A percentile compares a stretch with the other conserved stretches of the same genome.
Conservation (phyloP, 2,113 vertebrate genomes). For the cattle (Bos taurus) region DNA sequence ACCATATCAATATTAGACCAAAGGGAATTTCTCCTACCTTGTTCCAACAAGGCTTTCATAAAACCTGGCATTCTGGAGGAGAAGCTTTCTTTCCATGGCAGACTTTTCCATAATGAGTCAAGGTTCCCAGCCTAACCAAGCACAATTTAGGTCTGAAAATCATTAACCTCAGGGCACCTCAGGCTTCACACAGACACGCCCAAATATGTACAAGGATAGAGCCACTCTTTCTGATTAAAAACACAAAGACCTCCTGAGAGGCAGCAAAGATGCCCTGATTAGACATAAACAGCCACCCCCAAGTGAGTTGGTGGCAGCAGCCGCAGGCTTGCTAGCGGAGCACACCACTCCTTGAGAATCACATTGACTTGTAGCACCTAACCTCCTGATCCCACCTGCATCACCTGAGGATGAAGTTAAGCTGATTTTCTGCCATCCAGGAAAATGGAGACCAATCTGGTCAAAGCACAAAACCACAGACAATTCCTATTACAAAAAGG, state of each 20-base stretch:
- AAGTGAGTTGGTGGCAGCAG: background rate
- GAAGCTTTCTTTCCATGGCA: background rate
- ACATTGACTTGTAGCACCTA: background rate
- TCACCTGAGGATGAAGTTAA: background rate
- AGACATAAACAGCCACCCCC: background rate
- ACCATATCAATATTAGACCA: background rate
- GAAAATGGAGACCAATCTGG: background rate
- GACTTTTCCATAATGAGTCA: background rate
- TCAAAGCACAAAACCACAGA: background rate
- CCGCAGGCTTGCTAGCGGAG: background rate
- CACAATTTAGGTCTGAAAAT: background rate
- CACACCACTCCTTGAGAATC: fast-evolving
- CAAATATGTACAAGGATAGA: background rate
- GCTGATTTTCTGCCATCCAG: background rate
- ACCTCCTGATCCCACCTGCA: too few relatives aligned
- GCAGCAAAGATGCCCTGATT: background rate
- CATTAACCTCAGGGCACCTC: background rate
- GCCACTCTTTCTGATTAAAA: background rate
- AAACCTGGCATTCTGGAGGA: background rate
- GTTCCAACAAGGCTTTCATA: background rate
- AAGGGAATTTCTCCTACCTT: background rate
- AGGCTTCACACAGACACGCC: background rate
- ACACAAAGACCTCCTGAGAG: background rate
- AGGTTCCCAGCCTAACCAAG: background rate
- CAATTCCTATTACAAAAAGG: background rate